A percentile compares a stretch with the other conserved stretches of the same genome.
Conservation (phyloP, 2,113 vertebrate genomes). For the Leucoraja erinaceus region DNA sequence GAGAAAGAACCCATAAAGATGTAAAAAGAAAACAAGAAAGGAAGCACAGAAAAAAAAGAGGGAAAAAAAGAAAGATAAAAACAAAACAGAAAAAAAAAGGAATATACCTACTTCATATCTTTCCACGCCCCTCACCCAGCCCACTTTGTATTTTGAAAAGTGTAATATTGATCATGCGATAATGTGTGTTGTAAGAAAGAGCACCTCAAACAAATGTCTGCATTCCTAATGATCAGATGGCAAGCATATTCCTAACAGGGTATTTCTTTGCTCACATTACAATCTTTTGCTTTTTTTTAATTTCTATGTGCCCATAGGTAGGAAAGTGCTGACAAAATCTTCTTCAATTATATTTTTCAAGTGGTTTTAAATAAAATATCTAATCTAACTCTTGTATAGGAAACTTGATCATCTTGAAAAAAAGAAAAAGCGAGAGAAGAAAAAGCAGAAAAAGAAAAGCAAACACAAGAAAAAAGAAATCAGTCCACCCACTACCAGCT, state of each 20-base stretch:
- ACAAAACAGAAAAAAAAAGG: too few relatives aligned
- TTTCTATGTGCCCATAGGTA: neutral
- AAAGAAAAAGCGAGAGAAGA: constrained; percentile 65
- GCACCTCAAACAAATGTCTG: neutral
- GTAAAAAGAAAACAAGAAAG: too few relatives aligned
- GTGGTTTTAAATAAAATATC: constrained; percentile 26
- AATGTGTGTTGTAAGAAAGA: neutral
- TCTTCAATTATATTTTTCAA: neutral
- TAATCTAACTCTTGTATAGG: constrained; percentile 52
- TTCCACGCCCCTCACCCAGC: too few relatives aligned
- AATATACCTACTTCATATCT: too few relatives aligned
- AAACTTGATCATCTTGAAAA: constrained; percentile 92
- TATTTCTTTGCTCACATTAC: neutral
- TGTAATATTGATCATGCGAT: neutral
- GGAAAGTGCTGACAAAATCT: neutral
- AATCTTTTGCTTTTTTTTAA: neutral
- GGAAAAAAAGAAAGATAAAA: too few relatives aligned
- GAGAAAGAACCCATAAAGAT: too few relatives aligned
- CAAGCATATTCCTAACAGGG: neutral
- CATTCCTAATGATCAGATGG: neutral
- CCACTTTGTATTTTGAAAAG: neutral
- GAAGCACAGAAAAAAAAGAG: too few relatives aligned
- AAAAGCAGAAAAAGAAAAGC: constrained; percentile 75
- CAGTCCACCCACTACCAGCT: constrained; percentile 51
- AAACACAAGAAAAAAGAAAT: constrained; percentile 73